Percentiles rank a stretch among this genome's conserved stretches.
Evolutionary conservation across 2,113 vertebrate genomes (phyloP).

Genomic region (Cryptomyrus ogoouensis): DNA sequence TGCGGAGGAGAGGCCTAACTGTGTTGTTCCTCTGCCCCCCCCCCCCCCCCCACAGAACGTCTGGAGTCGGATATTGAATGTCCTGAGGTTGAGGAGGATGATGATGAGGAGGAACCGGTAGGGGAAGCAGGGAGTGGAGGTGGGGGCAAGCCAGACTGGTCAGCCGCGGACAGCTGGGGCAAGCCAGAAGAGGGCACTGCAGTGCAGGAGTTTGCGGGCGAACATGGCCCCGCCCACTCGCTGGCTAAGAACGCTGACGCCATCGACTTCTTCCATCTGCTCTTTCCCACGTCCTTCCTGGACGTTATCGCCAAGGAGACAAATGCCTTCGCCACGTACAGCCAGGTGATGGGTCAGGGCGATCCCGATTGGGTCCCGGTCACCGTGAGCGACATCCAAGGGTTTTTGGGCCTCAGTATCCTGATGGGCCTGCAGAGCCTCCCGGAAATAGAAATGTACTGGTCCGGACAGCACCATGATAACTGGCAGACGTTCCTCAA

Average conservation of each 20-base stretch:
- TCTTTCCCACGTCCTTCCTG: constrained; percentile 50
- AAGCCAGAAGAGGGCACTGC: background rate
- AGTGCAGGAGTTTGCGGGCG: constrained; percentile 37
- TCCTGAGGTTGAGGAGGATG: constrained; percentile 37
- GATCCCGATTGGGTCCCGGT: constrained; percentile 51
- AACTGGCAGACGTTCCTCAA: constrained; percentile 51
- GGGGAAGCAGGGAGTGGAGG: constrained; percentile 32
- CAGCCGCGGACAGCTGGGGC: constrained; percentile 39
- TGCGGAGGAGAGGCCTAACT: constrained; percentile 42
- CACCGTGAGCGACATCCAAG: constrained; percentile 49
- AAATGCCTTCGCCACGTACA: constrained; percentile 48
- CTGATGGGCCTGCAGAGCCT: constrained; percentile 61
- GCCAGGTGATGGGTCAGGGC: constrained; percentile 25
- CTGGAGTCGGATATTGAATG: constrained; percentile 56
- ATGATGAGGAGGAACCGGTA: constrained; percentile 32
- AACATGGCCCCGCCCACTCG: constrained; percentile 46
- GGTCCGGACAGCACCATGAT: constrained; percentile 56
- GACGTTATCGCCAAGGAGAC: constrained; percentile 58
- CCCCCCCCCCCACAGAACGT: constrained; percentile 43
- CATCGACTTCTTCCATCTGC: constrained; percentile 60
- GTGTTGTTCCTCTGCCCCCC: constrained; percentile 38
- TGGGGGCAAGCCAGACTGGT: constrained; percentile 45
- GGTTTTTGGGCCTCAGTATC: constrained; percentile 60
- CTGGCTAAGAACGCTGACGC: constrained; percentile 50
- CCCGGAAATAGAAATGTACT: constrained; percentile 52